Base-by-base conservation (phyloP, 2,888 invertebrate species). In the Lasioglossum figueresi region DNA sequence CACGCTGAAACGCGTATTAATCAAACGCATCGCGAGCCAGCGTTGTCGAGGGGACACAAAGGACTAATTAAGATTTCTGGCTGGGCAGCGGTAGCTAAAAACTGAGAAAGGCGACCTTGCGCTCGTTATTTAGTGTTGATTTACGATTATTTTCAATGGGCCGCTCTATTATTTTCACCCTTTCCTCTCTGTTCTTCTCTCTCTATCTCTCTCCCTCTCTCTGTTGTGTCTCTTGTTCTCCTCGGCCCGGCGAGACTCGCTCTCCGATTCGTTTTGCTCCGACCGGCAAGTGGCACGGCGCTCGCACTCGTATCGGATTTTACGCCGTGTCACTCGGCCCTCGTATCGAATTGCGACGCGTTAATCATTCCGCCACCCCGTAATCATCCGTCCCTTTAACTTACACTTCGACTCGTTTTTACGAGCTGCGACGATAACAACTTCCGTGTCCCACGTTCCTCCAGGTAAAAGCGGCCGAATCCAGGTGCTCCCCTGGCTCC, bases 1-100 rank as follows among this genome's bases (percentile, higher is more conserved):
- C 80, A 81, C 88, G 79, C 77, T 87, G 84, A 90, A 88, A 79
- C 86, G 84, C 66, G 82, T 91, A 90, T 90, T 90, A 90, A 90
- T 90, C 90, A 90, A 91, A 90, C 81, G 82, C 83, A 83, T 80
- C 75, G 83, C 86, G 77, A 75, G 81, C 70, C 79, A 80, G 66
- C 80, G 59, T 75, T 76, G 27, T 27, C 66, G 40, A 72, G 34
- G 56, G 75, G 71, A 83, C 83, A 88, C 91, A 91, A 90, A 91
- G 91, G 86, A 75, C 82, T 91, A 90, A 90, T 90, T 90, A 91
- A 90, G 90, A 90, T 91, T 91, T 90, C 90, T 84, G 84, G 86
- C 80, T 70, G 66, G 31, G 70, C 37, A 34, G 37, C 16, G 68
- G 45, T 66, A 45, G 45, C 71, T 56, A 76, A 78, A 76, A 80